phyloP scores from a whole-genome alignment of 2,888 invertebrate genomes.

The Syritta pipiens region DNA sequence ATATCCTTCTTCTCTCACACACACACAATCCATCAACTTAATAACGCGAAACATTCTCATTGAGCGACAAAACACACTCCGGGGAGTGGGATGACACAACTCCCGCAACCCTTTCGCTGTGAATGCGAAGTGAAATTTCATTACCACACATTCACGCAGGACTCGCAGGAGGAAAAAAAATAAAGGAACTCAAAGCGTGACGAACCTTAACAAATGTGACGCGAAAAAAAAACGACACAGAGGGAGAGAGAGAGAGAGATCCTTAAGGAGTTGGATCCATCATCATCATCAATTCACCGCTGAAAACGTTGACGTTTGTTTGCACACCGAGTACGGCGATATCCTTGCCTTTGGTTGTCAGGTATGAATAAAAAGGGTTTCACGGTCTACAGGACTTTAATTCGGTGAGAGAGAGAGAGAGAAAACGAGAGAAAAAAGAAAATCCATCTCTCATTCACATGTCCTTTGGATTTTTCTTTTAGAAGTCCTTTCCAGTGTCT shows the following conservation, averaged over 20 bases:
- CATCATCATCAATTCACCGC: constrained; percentile 63
- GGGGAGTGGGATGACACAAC: constrained; percentile 7
- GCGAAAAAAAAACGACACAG: not conserved
- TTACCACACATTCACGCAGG: constrained; percentile 26
- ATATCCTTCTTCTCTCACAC: constrained; percentile 46
- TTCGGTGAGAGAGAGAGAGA: constrained; percentile 21
- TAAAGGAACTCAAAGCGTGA: constrained; percentile 52
- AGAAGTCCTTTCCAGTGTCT: constrained; percentile 25
- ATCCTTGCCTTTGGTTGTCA: not conserved
- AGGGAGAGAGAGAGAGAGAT: constrained; percentile 15
- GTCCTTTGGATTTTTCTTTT: constrained; percentile 38
- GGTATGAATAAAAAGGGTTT: constrained; percentile 66
- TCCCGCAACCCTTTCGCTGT: constrained; percentile 17
- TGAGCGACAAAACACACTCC: constrained; percentile 18
- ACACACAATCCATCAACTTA: constrained; percentile 67
- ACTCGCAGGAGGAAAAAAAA: constrained; percentile 20
- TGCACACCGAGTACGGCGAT: constrained; percentile 9
- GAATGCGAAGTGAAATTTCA: constrained; percentile 53
- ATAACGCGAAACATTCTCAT: constrained; percentile 58
- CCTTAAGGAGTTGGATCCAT: constrained; percentile 60
- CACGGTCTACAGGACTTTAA: constrained; percentile 66
- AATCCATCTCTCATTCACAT: constrained; percentile 42
- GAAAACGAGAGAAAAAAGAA: not conserved
- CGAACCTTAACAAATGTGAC: constrained; percentile 46
- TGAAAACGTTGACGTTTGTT: constrained; percentile 51